phyloP scores from a whole-genome alignment of 2,888 invertebrate species.

The Arctia plantaginis region DNA sequence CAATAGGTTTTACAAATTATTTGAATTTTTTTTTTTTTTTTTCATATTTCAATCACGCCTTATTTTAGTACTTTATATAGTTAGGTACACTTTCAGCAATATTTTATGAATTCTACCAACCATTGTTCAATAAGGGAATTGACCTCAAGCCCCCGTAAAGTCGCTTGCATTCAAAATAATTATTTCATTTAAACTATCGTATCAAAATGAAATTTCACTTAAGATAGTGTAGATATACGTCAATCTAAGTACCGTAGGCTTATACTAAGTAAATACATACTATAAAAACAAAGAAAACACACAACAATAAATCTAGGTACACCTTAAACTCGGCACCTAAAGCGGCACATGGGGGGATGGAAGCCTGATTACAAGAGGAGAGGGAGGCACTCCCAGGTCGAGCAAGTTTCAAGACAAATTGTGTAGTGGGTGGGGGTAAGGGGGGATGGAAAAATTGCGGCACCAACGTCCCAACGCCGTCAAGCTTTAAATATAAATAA shows the following conservation, averaged over 20 bases:
- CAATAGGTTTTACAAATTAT: too few relatives aligned
- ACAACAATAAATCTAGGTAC: constrained; percentile 35
- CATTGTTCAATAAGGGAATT: neutral
- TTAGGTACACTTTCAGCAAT: too few relatives aligned
- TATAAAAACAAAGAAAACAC: constrained; percentile 20
- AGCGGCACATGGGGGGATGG: constrained; percentile 62
- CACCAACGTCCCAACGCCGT: constrained; percentile 65
- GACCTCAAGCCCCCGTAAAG: too few relatives aligned
- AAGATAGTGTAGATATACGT: neutral
- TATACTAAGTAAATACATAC: constrained; percentile 1
- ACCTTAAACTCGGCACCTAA: constrained; percentile 70
- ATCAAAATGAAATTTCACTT: neutral
- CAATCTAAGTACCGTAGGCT: neutral
- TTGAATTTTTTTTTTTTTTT: too few relatives aligned
- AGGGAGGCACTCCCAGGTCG: constrained; percentile 64
- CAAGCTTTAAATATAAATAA: constrained; percentile 68
- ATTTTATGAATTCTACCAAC: too few relatives aligned
- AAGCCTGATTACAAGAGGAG: constrained; percentile 61
- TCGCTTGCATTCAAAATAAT: neutral
- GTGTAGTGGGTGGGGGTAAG: constrained; percentile 55
- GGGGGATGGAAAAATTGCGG: constrained; percentile 72
- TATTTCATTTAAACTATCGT: neutral
- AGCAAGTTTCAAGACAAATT: constrained; percentile 78
- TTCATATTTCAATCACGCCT: too few relatives aligned
- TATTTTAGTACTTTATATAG: too few relatives aligned